These are phyloP conservation scores for Atlantisia rogersi DNA, from an alignment of 2,113 vertebrate species.

Conservation along the genomic window DNA sequence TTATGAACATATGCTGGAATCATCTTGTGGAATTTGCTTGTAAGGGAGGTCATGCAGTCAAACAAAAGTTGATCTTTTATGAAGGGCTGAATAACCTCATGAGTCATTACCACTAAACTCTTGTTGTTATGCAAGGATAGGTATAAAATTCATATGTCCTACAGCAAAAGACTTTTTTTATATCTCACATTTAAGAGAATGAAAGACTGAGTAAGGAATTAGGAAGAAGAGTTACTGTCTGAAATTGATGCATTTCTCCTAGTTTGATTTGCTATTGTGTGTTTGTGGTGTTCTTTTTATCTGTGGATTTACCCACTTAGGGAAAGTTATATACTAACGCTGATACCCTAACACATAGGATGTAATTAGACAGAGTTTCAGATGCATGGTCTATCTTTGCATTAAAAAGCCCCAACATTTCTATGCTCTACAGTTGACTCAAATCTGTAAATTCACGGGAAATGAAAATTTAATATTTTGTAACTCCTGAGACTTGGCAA, in stretches of 20 bases:
- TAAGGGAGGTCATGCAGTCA: slow-evolving; percentile 15
- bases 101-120: slow-evolving; percentile 22
- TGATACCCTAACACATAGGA: background rate
- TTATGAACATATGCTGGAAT: background rate
- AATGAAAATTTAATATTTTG: background rate
- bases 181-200: background rate
- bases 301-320: background rate
- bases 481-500: background rate
- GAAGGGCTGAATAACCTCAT: slow-evolving; percentile 31
- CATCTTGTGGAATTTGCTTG: slow-evolving; percentile 11
- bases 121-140: background rate
- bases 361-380: background rate
- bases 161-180: background rate
- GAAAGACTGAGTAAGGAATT: background rate
- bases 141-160: background rate
- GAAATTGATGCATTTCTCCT: background rate
- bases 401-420: background rate
- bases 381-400: background rate
- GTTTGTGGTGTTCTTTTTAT: background rate
- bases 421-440: background rate
- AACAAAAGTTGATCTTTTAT: slow-evolving; percentile 7
- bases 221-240: background rate
- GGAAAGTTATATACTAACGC: background rate
- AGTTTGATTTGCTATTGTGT: background rate
- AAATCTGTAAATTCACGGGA: background rate